A percentile compares a stretch with the other conserved stretches of the same genome.
These are phyloP conservation scores for Elephas maximus DNA, from an alignment of 2,113 vertebrate genomes.

Conservation along the genomic window DNA sequence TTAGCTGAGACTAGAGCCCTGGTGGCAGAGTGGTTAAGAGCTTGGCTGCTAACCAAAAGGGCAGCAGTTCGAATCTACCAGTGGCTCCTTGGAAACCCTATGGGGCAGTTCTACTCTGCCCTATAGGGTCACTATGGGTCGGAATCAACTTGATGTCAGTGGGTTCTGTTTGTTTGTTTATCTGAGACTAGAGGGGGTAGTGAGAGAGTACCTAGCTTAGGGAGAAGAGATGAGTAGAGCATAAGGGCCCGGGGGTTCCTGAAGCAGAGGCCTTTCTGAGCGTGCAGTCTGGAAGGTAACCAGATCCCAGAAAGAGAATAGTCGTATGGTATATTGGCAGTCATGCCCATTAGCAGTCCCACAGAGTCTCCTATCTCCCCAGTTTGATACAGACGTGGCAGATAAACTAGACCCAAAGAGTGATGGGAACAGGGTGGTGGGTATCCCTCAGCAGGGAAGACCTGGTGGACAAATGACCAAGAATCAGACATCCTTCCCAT, in stretches of 20 bases:
- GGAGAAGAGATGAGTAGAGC: not conserved
- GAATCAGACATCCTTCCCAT: not conserved
- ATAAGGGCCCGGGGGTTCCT: too few relatives aligned
- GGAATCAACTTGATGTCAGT: too few relatives aligned
- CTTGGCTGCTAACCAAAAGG: too few relatives aligned
- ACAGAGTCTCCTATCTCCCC: not conserved
- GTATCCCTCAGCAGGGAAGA: not conserved
- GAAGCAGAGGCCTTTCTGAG: slow-evolving; percentile 1
- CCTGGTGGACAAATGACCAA: not conserved
- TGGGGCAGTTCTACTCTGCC: too few relatives aligned
- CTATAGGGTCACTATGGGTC: too few relatives aligned
- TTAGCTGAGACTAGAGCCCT: not conserved
- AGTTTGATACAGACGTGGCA: not conserved
- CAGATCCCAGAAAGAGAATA: not conserved
- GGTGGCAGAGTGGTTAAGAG: too few relatives aligned
- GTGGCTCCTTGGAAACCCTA: too few relatives aligned
- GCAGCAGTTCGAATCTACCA: too few relatives aligned
- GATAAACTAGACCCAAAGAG: not conserved
- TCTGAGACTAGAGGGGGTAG: too few relatives aligned
- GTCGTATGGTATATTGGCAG: not conserved
- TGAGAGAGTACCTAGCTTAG: not conserved
- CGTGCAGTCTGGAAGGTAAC: not conserved
- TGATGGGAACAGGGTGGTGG: not conserved
- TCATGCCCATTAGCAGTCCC: not conserved
- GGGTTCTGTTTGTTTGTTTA: too few relatives aligned